A percentile compares a stretch with the other conserved stretches of the same genome.
Conservation (phyloP, 2,113 vertebrate genomes). For the Vidua chalybeata region DNA sequence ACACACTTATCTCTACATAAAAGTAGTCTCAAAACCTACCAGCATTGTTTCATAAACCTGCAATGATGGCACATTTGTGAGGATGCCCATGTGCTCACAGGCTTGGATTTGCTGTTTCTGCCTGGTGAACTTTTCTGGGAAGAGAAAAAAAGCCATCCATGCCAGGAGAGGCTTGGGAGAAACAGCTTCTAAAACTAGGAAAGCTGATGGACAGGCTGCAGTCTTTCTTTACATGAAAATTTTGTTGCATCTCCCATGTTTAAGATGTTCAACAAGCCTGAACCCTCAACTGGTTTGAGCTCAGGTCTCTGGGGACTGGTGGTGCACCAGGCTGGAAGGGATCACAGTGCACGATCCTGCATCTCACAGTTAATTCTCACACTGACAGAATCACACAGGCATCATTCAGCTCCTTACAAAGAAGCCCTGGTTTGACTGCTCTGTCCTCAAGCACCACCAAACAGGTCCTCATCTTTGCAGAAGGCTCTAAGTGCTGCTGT, state of each 20-base stretch:
- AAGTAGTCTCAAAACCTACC: neutral
- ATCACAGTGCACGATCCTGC: neutral
- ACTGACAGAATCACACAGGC: accelerated
- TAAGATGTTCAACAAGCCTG: neutral
- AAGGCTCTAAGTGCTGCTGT: neutral
- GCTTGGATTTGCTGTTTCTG: neutral
- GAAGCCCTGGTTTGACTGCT: neutral
- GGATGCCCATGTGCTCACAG: neutral
- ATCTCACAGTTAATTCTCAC: neutral
- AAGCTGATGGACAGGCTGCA: neutral
- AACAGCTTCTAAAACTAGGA: neutral
- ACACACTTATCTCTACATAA: neutral
- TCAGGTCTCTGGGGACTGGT: neutral
- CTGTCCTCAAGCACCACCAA: neutral
- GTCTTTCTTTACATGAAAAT: neutral
- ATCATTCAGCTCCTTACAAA: neutral
- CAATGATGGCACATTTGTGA: neutral
- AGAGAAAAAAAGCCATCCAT: neutral
- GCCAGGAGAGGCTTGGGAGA: neutral
- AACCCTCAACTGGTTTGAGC: neutral
- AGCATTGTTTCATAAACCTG: neutral
- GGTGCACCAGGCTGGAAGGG: neutral
- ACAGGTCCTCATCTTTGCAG: neutral
- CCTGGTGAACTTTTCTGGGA: neutral
- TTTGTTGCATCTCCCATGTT: neutral